Conservation (phyloP, 2,888 invertebrate genomes). For the Petrolisthes cinctipes region DNA sequence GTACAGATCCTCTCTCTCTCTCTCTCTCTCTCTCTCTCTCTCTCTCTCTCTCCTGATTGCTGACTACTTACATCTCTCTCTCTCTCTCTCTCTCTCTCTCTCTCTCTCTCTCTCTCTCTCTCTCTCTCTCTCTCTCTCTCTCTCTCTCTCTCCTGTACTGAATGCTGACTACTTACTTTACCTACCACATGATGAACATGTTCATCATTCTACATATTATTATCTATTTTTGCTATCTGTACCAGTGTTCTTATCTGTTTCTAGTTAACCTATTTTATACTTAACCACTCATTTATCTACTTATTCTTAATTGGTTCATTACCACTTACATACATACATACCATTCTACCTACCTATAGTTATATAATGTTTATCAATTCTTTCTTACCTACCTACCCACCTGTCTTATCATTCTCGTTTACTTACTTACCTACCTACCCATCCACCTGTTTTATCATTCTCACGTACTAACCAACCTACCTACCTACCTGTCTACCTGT, state of each 20-base stretch:
- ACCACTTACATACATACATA: neutral
- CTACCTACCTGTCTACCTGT: neutral
- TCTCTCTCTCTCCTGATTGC: neutral
- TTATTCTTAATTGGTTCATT: neutral
- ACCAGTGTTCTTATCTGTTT: neutral
- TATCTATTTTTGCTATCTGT: neutral
- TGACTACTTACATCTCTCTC: neutral
- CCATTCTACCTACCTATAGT: neutral
- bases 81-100: neutral
- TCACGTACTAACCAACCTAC: neutral
- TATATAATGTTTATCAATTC: neutral
- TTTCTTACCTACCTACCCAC: neutral
- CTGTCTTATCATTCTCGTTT: neutral
- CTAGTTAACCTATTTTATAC: neutral
- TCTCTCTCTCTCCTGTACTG: neutral
- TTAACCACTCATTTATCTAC: neutral
- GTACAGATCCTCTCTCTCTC: neutral
- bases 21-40: neutral
- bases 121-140: conserved; percentile 7
- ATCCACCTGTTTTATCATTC: neutral
- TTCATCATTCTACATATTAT: neutral
- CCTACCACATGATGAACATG: neutral
- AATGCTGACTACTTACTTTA: neutral
- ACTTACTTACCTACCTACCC: neutral
- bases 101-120: conserved; percentile 9